Conservation (phyloP, 2,888 invertebrate genomes). For the Epinotia nisella region DNA sequence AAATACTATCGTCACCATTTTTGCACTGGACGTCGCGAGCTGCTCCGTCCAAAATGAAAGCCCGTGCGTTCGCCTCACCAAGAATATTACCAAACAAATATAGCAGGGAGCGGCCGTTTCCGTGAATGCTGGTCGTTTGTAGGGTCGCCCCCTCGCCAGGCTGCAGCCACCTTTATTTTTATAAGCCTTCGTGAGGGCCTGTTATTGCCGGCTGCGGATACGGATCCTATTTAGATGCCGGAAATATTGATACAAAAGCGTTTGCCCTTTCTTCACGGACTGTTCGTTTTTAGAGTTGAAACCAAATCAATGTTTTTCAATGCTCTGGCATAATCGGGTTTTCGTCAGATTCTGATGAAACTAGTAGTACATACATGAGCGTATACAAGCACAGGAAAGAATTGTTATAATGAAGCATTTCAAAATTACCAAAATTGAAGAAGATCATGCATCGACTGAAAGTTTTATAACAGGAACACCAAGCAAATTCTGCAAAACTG, state of each 20-base stretch:
- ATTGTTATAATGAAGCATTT: too few species aligned
- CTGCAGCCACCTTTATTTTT: slow-evolving; percentile 38
- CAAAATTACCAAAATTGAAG: neutral
- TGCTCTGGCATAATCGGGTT: neutral
- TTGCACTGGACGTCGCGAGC: too few species aligned
- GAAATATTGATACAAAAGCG: slow-evolving; percentile 30
- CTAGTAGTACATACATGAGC: too few species aligned
- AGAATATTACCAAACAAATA: slow-evolving; percentile 43
- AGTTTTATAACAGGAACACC: neutral
- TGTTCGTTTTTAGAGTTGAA: slow-evolving; percentile 13
- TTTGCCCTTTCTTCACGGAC: slow-evolving; percentile 11
- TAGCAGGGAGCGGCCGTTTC: slow-evolving; percentile 34
- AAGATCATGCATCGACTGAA: neutral
- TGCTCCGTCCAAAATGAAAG: neutral
- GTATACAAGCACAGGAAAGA: too few species aligned
- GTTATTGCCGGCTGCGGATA: slow-evolving; percentile 23
- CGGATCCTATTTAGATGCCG: slow-evolving; percentile 27
- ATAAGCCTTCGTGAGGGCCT: slow-evolving; percentile 31
- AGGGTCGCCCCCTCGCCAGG: slow-evolving; percentile 4
- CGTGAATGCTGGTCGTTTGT: slow-evolving; percentile 36
- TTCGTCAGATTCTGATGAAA: too few species aligned
- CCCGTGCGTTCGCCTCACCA: slow-evolving; percentile 16
- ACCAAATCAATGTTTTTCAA: neutral
- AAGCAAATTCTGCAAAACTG: neutral
- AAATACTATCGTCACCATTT: neutral